phyloP scores from a whole-genome alignment of 2,888 invertebrate species.

The Cyclophora punctaria region DNA sequence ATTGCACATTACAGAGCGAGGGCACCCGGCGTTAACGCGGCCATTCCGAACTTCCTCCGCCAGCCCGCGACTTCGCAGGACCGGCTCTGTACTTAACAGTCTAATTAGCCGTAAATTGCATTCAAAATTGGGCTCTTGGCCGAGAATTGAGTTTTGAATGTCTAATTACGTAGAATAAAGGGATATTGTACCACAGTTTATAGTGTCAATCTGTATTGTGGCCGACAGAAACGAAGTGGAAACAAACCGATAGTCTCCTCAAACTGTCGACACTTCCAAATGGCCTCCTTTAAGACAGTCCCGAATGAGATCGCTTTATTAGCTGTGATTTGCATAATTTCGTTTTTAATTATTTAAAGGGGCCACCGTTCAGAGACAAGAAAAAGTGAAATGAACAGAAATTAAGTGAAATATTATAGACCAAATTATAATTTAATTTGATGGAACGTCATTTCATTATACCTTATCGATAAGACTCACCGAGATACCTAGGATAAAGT shows the following conservation, averaged over 20 bases:
- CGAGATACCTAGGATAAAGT: no score
- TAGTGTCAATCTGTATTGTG: slow-evolving; percentile 50
- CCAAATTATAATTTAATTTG: no score
- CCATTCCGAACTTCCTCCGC: slow-evolving; percentile 48
- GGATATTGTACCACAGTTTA: slow-evolving; percentile 52
- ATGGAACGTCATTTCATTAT: no score
- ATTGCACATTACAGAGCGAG: slow-evolving; percentile 7
- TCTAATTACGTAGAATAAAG: slow-evolving; percentile 62
- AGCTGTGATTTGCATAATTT: no score
- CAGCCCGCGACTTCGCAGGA: slow-evolving; percentile 29
- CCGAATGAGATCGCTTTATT: no score
- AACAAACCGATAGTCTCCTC: slow-evolving; percentile 6
- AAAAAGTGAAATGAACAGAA: no score
- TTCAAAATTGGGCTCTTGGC: slow-evolving; percentile 59
- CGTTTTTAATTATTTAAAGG: no score
- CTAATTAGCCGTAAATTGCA: slow-evolving; percentile 70
- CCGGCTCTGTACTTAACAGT: slow-evolving; percentile 59
- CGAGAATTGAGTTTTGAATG: slow-evolving; percentile 66
- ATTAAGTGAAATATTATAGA: no score
- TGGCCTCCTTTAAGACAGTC: not conserved
- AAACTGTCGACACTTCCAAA: slow-evolving; percentile 1
- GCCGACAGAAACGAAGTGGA: slow-evolving; percentile 19
- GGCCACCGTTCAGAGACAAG: no score
- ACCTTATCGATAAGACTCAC: no score
- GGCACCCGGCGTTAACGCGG: slow-evolving; percentile 38